These are phyloP conservation scores for Chionodraco myersi DNA, from an alignment of 2,113 vertebrate genomes.

Conservation along the genomic window DNA sequence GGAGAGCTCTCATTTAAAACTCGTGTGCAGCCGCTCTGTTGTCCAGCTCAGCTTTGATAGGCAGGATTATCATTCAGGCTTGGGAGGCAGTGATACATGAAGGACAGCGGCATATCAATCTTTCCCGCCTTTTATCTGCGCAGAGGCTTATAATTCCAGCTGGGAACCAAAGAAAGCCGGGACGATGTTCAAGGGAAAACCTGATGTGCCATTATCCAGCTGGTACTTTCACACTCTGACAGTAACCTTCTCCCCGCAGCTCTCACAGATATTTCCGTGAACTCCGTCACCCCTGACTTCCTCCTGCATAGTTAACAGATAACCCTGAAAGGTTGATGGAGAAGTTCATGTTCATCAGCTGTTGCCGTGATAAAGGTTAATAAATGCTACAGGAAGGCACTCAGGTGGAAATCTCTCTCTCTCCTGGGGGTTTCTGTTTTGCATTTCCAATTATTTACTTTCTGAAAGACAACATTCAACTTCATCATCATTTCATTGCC, in stretches of 20 bases:
- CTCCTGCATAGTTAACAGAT: conserved; percentile 44
- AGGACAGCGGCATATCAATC: conserved; percentile 51
- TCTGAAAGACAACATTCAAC: conserved; percentile 46
- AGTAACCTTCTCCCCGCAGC: conserved; percentile 43
- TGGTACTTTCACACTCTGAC: conserved; percentile 29
- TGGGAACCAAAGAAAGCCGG: conserved; percentile 3
- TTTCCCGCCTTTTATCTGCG: conserved; percentile 14
- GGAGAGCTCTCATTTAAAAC: conserved; percentile 33
- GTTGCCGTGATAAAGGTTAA: conserved; percentile 73
- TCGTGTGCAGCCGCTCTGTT: conserved; percentile 22
- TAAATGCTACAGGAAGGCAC: conserved; percentile 39
- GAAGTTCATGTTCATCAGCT: conserved; percentile 68
- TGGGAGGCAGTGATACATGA: conserved; percentile 48
- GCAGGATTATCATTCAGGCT: conserved; percentile 44
- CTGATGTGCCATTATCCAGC: neutral
- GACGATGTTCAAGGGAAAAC: neutral
- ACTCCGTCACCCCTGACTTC: conserved; percentile 10
- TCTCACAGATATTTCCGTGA: conserved; percentile 16
- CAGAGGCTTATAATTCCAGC: conserved; percentile 22
- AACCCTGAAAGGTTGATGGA: conserved; percentile 59
- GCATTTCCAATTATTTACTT: conserved; percentile 62
- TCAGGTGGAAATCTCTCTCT: conserved; percentile 40
- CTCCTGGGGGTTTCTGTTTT: conserved; percentile 45
- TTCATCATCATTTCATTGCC: conserved; percentile 33
- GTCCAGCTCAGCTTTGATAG: conserved; percentile 58